Conservation (phyloP, 2,797 vertebrate species). For the Microhierax caerulescens region DNA sequence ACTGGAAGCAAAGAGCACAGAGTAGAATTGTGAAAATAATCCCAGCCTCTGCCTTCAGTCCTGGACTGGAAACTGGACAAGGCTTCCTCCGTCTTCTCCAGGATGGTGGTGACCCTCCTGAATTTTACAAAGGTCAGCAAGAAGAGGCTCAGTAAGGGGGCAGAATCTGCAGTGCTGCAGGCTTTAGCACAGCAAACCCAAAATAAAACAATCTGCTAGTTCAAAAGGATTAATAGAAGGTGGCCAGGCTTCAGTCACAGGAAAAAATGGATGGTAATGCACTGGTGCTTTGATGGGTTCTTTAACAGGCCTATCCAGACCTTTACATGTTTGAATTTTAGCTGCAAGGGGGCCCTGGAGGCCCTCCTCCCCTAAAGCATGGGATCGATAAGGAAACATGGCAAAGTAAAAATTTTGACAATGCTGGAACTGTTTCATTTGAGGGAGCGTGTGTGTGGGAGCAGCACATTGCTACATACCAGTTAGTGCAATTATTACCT, state of each 20-base stretch:
- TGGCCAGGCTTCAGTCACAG: neutral
- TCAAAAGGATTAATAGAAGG: neutral
- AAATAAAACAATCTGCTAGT: neutral
- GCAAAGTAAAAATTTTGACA: neutral
- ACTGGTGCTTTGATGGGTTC: fast-evolving
- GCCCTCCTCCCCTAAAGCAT: neutral
- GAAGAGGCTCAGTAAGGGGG: neutral
- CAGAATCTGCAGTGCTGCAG: neutral
- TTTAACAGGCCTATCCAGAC: neutral
- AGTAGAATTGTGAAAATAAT: neutral
- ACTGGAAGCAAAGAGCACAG: neutral
- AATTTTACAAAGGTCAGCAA: neutral
- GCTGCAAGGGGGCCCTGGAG: neutral
- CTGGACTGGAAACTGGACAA: neutral
- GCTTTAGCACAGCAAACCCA: neutral
- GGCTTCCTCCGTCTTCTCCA: neutral
- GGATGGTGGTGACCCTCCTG: neutral
- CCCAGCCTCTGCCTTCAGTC: neutral
- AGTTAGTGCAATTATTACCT: neutral
- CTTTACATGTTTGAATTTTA: neutral
- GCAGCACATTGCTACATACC: neutral
- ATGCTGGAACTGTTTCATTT: neutral
- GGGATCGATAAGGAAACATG: neutral
- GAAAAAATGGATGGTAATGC: neutral
- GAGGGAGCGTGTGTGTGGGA: neutral